phyloP scores from a whole-genome alignment of 2,113 vertebrate genomes.

The Taurulus bubalis region DNA sequence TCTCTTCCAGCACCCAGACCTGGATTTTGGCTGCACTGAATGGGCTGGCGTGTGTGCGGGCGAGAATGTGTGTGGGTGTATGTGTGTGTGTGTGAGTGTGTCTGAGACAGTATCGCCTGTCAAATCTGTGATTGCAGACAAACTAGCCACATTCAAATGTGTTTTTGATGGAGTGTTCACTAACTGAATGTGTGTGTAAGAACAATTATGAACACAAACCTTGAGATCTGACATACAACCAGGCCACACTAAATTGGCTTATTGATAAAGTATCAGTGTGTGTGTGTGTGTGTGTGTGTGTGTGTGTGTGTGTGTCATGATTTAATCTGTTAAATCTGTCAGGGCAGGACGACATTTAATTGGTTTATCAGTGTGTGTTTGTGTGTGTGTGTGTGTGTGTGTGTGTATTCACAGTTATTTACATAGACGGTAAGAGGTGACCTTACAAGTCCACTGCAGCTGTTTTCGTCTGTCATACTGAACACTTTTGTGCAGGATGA shows the following conservation, averaged over 20 bases:
- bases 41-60: conserved; percentile 1
- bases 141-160: background rate
- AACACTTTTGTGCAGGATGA: no score
- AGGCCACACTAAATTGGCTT: background rate
- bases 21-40: conserved; percentile 21
- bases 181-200: background rate
- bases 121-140: background rate
- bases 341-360: background rate
- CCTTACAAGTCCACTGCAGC: no score
- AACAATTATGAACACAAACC: background rate
- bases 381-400: background rate
- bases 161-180: background rate
- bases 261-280: background rate
- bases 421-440: no score
- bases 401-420: no score
- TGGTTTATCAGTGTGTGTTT: background rate
- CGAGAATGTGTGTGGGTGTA: background rate
- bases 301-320: background rate
- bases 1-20: conserved; percentile 14
- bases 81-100: conserved; percentile 4
- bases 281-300: background rate
- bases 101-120: background rate
- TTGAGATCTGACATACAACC: background rate
- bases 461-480: no score
- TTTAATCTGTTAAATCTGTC: background rate